A percentile compares a stretch with the other conserved stretches of the same genome.
phyloP scores from a whole-genome alignment of 2,888 invertebrate genomes.

The Acleris literana region DNA sequence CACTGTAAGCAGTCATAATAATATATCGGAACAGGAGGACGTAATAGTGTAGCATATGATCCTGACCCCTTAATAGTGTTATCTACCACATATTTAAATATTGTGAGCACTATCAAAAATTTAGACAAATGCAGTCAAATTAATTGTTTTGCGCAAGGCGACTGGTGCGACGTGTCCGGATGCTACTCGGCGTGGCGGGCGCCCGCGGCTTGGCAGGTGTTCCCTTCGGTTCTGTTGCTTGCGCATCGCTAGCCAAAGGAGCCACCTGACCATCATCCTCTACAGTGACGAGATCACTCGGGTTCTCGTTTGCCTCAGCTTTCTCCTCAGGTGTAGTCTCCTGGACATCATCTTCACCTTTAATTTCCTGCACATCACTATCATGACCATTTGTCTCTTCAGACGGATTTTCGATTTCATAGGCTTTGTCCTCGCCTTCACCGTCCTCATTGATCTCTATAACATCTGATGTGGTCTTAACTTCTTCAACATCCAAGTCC shows the following conservation, averaged over 20 bases:
- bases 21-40: no score
- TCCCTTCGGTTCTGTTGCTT: not conserved
- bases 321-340: not conserved
- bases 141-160: conserved; percentile 51
- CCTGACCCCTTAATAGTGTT: no score
- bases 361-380: conserved; percentile 2
- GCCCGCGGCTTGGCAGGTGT: conserved; percentile 53
- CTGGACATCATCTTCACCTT: conserved; percentile 9
- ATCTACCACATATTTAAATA: no score
- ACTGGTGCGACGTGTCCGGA: conserved; percentile 65
- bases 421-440: not conserved
- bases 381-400: conserved; percentile 20
- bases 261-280: conserved; percentile 34
- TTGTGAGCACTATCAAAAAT: no score
- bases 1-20: no score
- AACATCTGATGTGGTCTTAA: conserved; percentile 12
- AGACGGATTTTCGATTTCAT: conserved; percentile 1
- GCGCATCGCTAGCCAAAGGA: conserved; percentile 40
- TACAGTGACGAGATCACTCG: conserved; percentile 1
- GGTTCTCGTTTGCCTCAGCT: conserved; percentile 4
- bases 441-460: conserved; percentile 12
- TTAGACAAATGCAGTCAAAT: not conserved
- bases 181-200: conserved; percentile 57
- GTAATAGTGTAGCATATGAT: no score
- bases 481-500: conserved; percentile 1